Conservation (phyloP, 2,113 vertebrate genomes). For the Guaruba guarouba region DNA sequence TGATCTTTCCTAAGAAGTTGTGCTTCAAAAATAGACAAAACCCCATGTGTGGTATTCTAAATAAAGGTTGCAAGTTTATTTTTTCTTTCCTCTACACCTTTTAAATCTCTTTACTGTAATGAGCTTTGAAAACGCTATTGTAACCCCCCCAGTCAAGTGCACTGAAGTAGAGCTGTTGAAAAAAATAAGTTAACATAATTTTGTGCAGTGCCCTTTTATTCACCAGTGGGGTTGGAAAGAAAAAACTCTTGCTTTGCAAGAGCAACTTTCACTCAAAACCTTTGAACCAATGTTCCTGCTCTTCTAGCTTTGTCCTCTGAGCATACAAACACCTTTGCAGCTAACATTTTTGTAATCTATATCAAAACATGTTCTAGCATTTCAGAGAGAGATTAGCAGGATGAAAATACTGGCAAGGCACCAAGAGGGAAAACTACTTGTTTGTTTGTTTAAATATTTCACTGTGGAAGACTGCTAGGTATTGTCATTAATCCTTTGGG, state of each 20-base stretch:
- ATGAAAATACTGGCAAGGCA: conserved; percentile 23
- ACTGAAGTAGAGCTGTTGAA: neutral
- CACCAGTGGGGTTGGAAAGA: neutral
- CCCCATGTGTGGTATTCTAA: neutral
- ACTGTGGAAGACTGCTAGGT: conserved; percentile 6
- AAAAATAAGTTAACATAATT: neutral
- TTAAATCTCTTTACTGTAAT: neutral
- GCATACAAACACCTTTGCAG: conserved; percentile 19
- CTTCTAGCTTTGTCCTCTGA: conserved; percentile 8
- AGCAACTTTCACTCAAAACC: conserved; percentile 39
- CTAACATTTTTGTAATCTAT: conserved; percentile 42
- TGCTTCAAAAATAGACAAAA: neutral
- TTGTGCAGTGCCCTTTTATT: neutral
- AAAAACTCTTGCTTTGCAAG: conserved; percentile 30
- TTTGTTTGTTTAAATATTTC: conserved; percentile 69
- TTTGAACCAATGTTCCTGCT: conserved; percentile 29
- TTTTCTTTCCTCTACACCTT: neutral
- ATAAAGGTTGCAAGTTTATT: neutral
- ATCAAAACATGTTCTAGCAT: conserved; percentile 61
- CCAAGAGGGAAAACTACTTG: conserved; percentile 53
- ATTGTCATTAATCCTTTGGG: conserved; percentile 24
- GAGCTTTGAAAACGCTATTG: neutral
- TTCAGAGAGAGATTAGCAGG: conserved; percentile 66
- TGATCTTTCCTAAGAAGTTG: neutral
- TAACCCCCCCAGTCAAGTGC: neutral